Percentiles rank a stretch among this genome's conserved stretches.
Conservation (phyloP, 2,797 vertebrate species). For the Cheirogaleus major region DNA sequence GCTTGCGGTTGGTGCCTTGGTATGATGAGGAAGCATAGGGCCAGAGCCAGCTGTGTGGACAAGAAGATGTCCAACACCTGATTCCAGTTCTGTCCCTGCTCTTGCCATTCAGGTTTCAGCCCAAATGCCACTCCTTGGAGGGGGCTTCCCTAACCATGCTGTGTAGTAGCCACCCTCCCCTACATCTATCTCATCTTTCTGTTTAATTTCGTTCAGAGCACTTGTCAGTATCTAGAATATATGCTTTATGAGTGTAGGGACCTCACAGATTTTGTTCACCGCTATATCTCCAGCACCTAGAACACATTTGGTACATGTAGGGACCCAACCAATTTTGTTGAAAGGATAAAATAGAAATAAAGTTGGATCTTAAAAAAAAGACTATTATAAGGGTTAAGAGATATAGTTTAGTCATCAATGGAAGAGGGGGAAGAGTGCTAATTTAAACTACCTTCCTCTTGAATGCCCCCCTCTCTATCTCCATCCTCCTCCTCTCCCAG, state of each 20-base stretch:
- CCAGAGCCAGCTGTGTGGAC: not conserved
- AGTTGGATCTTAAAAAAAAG: not conserved
- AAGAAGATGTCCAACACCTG: not conserved
- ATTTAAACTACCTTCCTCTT: not conserved
- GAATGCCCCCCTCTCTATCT: not conserved
- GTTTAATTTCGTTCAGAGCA: not conserved
- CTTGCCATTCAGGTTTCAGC: not conserved
- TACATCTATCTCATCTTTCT: not conserved
- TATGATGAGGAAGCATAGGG: not conserved
- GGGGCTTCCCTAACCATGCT: not conserved
- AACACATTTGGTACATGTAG: not conserved
- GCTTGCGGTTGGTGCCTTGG: not conserved
- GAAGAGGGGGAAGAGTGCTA: not conserved
- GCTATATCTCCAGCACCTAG: not conserved
- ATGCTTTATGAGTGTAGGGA: not conserved
- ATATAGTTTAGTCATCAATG: not conserved
- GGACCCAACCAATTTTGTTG: not conserved
- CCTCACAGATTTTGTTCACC: not conserved
- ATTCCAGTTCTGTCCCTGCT: not conserved
- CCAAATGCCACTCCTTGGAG: not conserved
- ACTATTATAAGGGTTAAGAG: not conserved
- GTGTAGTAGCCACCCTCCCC: not conserved
- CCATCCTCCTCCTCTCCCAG: not conserved
- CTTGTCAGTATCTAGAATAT: not conserved
- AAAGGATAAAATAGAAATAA: slow-evolving; percentile 13